Evolutionary conservation across 2,888 invertebrate genomes (phyloP).

Genomic region (Chymomyza caudatula): DNA sequence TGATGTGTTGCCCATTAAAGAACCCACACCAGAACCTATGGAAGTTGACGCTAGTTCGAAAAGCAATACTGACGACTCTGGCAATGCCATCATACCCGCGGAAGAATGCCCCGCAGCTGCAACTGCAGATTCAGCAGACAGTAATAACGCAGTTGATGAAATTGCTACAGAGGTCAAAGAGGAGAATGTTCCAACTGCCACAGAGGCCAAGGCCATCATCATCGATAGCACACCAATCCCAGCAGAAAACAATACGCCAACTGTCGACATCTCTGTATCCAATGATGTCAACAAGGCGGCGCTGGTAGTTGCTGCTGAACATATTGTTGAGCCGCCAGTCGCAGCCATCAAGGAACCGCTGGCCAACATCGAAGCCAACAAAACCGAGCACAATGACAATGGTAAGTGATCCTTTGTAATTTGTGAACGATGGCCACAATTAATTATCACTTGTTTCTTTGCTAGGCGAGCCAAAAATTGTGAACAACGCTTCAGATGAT

Average conservation of each 20-base stretch:
- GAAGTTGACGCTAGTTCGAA: slow-evolving; percentile 72
- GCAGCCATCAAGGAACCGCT: slow-evolving; percentile 45
- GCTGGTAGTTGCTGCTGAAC: slow-evolving; percentile 21
- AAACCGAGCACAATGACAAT: slow-evolving; percentile 63
- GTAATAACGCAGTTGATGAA: slow-evolving; percentile 36
- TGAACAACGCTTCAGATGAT: slow-evolving; percentile 63
- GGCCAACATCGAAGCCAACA: slow-evolving; percentile 44
- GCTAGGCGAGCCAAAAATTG: slow-evolving; percentile 76
- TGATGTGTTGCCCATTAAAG: slow-evolving; percentile 43
- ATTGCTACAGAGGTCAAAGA: slow-evolving; percentile 33
- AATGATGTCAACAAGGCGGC: slow-evolving; percentile 43
- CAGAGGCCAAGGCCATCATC: slow-evolving; percentile 19
- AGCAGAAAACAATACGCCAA: slow-evolving; percentile 15
- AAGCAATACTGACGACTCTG: slow-evolving; percentile 33
- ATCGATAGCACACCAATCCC: background rate
- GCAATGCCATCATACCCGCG: slow-evolving; percentile 18
- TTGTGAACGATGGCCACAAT: background rate
- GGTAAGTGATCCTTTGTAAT: slow-evolving; percentile 46
- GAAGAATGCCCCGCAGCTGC: slow-evolving; percentile 17
- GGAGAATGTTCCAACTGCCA: slow-evolving; percentile 11
- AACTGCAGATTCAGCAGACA: slow-evolving; percentile 24
- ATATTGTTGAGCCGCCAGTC: slow-evolving; percentile 31
- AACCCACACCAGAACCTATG: slow-evolving; percentile 73
- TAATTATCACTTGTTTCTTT: slow-evolving; percentile 5
- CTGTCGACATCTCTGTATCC: background rate